A percentile compares a stretch with the other conserved stretches of the same genome.
Evolutionary conservation across 2,113 vertebrate species (phyloP).

Genomic region (Balaenoptera acutorostrata): DNA sequence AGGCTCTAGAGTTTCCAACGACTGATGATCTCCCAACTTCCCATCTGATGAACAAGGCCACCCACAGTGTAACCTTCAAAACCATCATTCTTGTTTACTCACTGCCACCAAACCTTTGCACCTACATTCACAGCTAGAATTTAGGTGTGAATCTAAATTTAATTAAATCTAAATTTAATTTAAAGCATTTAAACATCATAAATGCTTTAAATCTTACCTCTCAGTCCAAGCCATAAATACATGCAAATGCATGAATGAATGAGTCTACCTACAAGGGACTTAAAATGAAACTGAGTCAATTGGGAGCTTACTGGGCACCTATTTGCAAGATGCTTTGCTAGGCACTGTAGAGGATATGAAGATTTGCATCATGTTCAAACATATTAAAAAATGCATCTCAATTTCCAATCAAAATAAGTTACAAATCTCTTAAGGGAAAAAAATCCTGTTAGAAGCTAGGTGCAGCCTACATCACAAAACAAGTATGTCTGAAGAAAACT

Average conservation of each 20-base stretch:
- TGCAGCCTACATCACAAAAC: not conserved
- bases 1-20: not conserved
- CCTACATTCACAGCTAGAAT: not conserved
- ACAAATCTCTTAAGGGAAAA: not conserved
- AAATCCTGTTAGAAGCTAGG: not conserved
- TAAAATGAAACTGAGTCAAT: not conserved
- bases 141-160: no score
- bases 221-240: not conserved
- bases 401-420: constrained; percentile 17
- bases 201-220: not conserved
- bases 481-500: not conserved
- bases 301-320: not conserved
- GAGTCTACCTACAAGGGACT: not conserved
- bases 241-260: not conserved
- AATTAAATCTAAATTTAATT: no score
- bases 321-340: not conserved
- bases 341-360: not conserved
- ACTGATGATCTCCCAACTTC: not conserved
- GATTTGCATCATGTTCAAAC: not conserved
- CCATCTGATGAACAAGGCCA: not conserved
- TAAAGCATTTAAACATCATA: not conserved
- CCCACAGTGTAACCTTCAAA: not conserved
- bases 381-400: not conserved
- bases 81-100: not conserved
- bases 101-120: not conserved